These are phyloP conservation scores for Gasterosteus nipponicus DNA, from an alignment of 2,113 vertebrate genomes.

Conservation along the genomic window DNA sequence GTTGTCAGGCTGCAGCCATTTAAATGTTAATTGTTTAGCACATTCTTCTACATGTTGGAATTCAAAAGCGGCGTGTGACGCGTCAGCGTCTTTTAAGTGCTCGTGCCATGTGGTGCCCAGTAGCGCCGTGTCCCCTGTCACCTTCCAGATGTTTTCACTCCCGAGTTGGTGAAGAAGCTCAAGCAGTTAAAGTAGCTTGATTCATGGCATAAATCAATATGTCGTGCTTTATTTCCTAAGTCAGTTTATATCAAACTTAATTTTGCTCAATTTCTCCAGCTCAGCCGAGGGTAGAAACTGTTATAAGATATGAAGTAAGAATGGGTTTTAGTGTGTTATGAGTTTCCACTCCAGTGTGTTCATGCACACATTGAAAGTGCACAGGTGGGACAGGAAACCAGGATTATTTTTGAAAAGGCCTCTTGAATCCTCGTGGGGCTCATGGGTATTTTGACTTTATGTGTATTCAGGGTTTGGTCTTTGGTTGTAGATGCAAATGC, in stretches of 20 bases:
- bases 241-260: background rate
- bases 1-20: constrained; percentile 10
- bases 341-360: background rate
- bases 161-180: background rate
- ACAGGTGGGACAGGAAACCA: background rate
- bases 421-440: background rate
- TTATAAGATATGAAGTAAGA: background rate
- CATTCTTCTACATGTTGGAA: background rate
- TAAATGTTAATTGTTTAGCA: constrained; percentile 3
- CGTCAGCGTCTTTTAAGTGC: background rate
- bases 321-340: background rate
- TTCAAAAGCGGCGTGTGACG: constrained; percentile 17
- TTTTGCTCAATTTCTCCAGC: background rate
- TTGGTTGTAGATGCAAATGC: background rate
- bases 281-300: background rate
- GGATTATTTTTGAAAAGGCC: background rate
- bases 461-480: background rate
- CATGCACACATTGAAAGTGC: background rate
- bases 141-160: background rate
- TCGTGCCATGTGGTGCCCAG: background rate
- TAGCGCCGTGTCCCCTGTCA: background rate
- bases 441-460: background rate
- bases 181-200: background rate
- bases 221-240: background rate
- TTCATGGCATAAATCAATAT: background rate